Evolutionary conservation across 2,888 invertebrate genomes (phyloP), one percentile per base, ranked within the genome.

Genomic region (Operophtera brumata): DNA sequence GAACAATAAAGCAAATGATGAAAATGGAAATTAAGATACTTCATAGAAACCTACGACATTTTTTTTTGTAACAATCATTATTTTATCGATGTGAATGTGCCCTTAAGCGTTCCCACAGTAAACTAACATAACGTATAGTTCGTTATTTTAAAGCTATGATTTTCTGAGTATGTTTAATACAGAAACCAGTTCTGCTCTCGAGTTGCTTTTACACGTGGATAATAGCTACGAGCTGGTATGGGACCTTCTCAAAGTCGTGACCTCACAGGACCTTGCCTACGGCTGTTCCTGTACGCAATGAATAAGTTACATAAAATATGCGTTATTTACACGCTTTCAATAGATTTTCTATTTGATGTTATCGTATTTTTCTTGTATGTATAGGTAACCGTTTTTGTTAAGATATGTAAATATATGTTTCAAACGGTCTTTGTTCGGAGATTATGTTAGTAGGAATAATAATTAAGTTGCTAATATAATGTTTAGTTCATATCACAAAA

Each of bases 211-310:
- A 59, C 56, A 59, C 54, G 56, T 50, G 59, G 57, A 75, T 75
- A 76, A 74, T 73, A 70, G 66, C 56, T 65, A 71, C 78, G 83
- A 80, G 9, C 9, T 8, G 83, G 83, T 84, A 85, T 73, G 70
- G 78, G 80, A 80, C 81, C 83, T 83, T 84, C 80, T 78, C 80
- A 81, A 82, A 86, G 84, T 86, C 86, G 86, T 87, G 86, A 87
- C 84, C 87, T 80, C 79, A 69, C 66, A 72, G 79, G 77, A 78
- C 84, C 82, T 83, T 79, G 86, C 84, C 84, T 78, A 66, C 62
- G 75, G 83, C 79, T 63, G 61, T 65, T 71, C 64, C 66, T 67
- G 65, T 59, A 69, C 67, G 62, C 65, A 66, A 54, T 57, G 52
- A 57, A 62, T 62, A 61, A 55, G 43, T 47, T 47, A 43, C 44